phyloP scores from a whole-genome alignment of 2,888 invertebrate species.

The Sarcophaga subvicina region DNA sequence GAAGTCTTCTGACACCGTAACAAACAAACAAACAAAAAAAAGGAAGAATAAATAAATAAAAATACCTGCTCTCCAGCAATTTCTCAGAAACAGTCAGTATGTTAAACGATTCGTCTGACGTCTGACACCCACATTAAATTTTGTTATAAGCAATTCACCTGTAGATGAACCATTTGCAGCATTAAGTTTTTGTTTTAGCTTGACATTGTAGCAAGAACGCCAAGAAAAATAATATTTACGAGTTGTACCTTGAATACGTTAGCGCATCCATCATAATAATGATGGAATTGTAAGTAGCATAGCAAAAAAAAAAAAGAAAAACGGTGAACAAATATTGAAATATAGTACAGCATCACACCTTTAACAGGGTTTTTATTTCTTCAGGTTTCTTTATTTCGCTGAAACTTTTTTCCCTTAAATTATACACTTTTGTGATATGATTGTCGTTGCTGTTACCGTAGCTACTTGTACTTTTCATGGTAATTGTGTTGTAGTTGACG shows the following conservation, averaged over 20 bases:
- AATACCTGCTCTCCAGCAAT: conserved; percentile 36
- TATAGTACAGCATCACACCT: conserved; percentile 14
- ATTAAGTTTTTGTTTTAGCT: too few relatives aligned
- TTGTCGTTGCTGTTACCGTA: neutral
- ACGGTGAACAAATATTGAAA: conserved; percentile 18
- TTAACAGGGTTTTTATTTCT: neutral
- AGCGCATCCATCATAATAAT: conserved; percentile 49
- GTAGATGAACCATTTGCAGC: neutral
- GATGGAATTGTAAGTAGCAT: conserved; percentile 13
- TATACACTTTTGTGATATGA: neutral
- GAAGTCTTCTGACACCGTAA: neutral
- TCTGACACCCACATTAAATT: conserved; percentile 3
- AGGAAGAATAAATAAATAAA: neutral
- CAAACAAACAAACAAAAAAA: neutral
- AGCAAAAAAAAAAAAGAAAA: neutral
- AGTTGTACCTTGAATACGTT: conserved; percentile 1
- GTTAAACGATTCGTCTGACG: neutral
- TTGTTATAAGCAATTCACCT: neutral
- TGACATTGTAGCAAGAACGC: neutral
- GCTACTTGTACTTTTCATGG: conserved; percentile 18
- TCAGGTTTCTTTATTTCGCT: neutral
- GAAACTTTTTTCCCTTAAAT: neutral
- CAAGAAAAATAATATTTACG: neutral
- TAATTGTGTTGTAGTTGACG: conserved; percentile 2
- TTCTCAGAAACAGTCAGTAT: neutral